Evolutionary conservation across 2,797 vertebrate genomes (phyloP).

Genomic region (Alosa sapidissima): DNA sequence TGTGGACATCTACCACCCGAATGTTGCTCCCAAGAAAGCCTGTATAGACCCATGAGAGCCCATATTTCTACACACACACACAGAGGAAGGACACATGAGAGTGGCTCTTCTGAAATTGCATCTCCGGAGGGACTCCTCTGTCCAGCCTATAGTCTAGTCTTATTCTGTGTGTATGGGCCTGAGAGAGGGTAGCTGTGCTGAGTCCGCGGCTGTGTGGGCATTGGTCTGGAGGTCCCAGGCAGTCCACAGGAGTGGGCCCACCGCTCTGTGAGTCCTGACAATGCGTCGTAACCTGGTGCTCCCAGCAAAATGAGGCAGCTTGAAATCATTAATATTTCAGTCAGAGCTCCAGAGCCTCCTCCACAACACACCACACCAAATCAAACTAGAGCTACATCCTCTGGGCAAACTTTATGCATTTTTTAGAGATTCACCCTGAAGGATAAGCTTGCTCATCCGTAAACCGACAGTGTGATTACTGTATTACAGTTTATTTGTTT

Average conservation of each 20-base stretch:
- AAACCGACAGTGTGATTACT: background rate
- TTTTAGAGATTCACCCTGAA: background rate
- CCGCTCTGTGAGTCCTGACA: background rate
- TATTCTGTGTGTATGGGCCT: background rate
- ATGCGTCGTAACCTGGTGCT: background rate
- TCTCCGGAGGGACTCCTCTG: background rate
- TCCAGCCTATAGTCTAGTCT: background rate
- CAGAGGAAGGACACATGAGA: background rate
- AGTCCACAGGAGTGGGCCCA: background rate
- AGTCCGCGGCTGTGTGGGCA: background rate
- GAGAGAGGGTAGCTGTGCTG: background rate
- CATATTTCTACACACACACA: background rate
- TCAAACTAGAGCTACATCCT: background rate
- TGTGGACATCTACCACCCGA: background rate
- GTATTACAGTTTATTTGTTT: background rate
- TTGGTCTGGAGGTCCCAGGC: background rate
- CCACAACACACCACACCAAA: background rate
- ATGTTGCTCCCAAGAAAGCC: background rate
- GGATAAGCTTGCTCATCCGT: background rate
- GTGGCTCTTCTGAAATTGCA: background rate
- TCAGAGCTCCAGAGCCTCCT: background rate
- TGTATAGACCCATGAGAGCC: background rate
- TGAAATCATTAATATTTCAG: background rate
- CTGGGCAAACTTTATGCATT: background rate
- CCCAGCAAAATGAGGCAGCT: constrained; percentile 10